A percentile compares a stretch with the other conserved stretches of the same genome.
Conservation (phyloP, 2,888 invertebrate species). For the Saturnia japonica region DNA sequence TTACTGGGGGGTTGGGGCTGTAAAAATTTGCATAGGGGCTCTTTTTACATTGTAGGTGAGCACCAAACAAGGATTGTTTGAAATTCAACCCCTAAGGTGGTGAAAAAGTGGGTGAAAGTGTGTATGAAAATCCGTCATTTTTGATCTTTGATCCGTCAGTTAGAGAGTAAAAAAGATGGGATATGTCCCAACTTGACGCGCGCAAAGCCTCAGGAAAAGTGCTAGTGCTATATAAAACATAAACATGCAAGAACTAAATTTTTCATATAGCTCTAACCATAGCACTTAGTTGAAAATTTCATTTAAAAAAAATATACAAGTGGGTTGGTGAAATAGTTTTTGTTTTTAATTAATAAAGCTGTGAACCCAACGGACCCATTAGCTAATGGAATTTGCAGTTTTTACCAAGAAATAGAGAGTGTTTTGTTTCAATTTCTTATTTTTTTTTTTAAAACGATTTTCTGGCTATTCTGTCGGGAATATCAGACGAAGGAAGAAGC, state of each 20-base stretch:
- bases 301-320: background rate
- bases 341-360: conserved; percentile 18
- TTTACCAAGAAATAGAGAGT: background rate
- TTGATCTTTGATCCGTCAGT: too few species aligned
- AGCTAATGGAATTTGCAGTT: conserved; percentile 16
- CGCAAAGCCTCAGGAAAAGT: too few species aligned
- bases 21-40: too few species aligned
- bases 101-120: too few species aligned
- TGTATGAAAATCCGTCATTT: too few species aligned
- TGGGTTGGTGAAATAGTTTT: conserved; percentile 15
- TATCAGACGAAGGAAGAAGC: background rate
- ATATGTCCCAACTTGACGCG: too few species aligned
- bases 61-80: too few species aligned
- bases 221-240: too few species aligned
- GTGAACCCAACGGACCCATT: conserved; percentile 20
- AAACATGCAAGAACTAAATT: background rate
- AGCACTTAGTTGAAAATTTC: conserved; percentile 9
- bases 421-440: conserved; percentile 1
- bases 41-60: too few species aligned
- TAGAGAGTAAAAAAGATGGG: too few species aligned
- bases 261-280: background rate
- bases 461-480: background rate
- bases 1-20: too few species aligned
- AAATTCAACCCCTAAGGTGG: too few species aligned
- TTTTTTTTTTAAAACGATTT: background rate